phyloP scores from a whole-genome alignment of 2,888 invertebrate species.

The Metalampra italica region DNA sequence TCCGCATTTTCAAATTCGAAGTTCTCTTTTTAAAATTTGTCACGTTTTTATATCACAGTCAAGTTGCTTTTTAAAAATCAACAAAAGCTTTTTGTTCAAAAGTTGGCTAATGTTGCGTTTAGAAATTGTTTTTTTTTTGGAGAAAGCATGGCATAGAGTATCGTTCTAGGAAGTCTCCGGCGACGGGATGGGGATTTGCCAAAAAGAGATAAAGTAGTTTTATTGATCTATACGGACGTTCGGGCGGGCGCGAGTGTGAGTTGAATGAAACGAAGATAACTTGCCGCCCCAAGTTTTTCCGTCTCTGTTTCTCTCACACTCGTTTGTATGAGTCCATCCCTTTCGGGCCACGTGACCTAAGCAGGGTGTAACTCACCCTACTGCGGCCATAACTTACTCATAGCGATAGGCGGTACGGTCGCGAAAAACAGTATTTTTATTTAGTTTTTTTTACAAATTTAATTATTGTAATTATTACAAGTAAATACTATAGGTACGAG shows the following conservation, averaged over 20 bases:
- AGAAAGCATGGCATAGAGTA: constrained; percentile 59
- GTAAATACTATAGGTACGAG: not conserved
- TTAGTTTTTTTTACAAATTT: constrained; percentile 33
- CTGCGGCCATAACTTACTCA: constrained; percentile 78
- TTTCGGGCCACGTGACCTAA: constrained; percentile 75
- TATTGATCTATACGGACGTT: constrained; percentile 80
- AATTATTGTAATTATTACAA: constrained; percentile 19
- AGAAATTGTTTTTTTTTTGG: constrained; percentile 29
- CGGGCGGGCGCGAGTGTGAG: constrained; percentile 74
- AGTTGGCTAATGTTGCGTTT: constrained; percentile 11
- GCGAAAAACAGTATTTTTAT: constrained; percentile 64
- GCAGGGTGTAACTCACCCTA: constrained; percentile 79
- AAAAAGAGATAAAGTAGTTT: constrained; percentile 81
- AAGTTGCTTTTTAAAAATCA: not conserved
- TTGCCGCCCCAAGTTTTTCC: constrained; percentile 71
- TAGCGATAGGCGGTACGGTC: constrained; percentile 77
- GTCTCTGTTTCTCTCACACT: constrained; percentile 45
- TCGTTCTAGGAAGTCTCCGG: constrained; percentile 72
- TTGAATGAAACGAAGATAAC: constrained; percentile 79
- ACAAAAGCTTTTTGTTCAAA: constrained; percentile 11
- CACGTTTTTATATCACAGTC: constrained; percentile 24
- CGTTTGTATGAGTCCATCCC: constrained; percentile 52
- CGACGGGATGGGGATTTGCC: constrained; percentile 77
- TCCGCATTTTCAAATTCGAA: constrained; percentile 27
- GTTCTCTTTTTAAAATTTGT: constrained; percentile 37